Base-by-base conservation (phyloP, 2,113 vertebrate species). In the Natator depressus region DNA sequence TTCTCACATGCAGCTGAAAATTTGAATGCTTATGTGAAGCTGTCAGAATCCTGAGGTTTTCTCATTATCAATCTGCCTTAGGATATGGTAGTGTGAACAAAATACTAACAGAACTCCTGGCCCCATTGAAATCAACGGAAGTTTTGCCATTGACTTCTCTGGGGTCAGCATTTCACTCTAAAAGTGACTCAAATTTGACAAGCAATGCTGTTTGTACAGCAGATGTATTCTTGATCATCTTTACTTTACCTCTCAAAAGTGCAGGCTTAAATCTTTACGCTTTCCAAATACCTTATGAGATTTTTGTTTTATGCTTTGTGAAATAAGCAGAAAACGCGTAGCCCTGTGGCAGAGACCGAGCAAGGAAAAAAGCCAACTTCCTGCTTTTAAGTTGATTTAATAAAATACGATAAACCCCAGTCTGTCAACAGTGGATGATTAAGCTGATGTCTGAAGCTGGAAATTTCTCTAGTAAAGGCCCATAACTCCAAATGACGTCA, bases 191-290 rank as follows among this genome's bases (percentile, higher is more conserved):
- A 2, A 38, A 88, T 72, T 53, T 46, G 80, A 82, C 59, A 95
- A 47, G 10, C 20, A 54, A 27, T 87, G 54, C 46, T 95, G 88
- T 78, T 94, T 19, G 88, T 84, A 90, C 25, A 93, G 81, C 16
- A 88, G 31, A 72, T 95, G 51, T 88, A 31, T 92, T 93, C 75
- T 54, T 54, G n/a, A 65, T 82, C 50, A 65, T 17, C 84, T 81
- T 91, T 55, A 29, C 29, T 85, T 92, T 88, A 53, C 42, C 86
- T 95, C 22, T 90, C 29, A 50, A 86, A 93, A 82, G 82, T 49
- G 62, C 87, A 46, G 22, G 9, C 76, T 95, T 90, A 72, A 91
- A 78, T 96, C 35, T 91, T 16, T 87, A 5, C 59, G 10, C 8
- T 88, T 0, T 42, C 25, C 35, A 79, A 55, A 2, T 81, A 31